Conservation (phyloP, 2,797 vertebrate genomes). For the Sarcophilus harrisii region DNA sequence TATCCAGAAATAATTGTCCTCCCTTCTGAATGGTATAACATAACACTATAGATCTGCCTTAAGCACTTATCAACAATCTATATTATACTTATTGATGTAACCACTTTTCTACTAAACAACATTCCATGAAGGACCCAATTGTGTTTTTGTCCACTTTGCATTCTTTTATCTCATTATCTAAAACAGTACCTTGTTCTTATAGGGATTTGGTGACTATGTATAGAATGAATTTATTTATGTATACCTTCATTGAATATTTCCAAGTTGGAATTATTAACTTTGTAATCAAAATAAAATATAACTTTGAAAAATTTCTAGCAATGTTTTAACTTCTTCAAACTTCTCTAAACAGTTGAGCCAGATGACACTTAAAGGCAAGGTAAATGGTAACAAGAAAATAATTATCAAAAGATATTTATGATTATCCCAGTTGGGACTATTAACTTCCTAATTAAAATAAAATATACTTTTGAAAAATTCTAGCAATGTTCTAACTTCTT, state of each 20-base stretch:
- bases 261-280: slow-evolving; percentile 15
- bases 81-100: not conserved
- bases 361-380: not conserved
- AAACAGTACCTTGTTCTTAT: not conserved
- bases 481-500: not conserved
- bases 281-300: not conserved
- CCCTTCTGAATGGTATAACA: not conserved
- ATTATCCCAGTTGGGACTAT: slow-evolving; percentile 9
- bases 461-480: slow-evolving; percentile 27
- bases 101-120: not conserved
- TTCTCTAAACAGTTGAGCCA: slow-evolving; percentile 15
- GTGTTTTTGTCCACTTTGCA: not conserved
- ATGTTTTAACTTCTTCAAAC: not conserved
- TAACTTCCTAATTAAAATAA: slow-evolving; percentile 10
- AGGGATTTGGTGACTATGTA: not conserved
- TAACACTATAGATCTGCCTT: not conserved
- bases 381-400: slow-evolving; percentile 29
- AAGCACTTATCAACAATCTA: not conserved
- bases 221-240: not conserved
- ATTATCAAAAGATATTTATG: slow-evolving; percentile 25
- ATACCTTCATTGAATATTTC: not conserved
- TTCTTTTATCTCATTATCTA: not conserved
- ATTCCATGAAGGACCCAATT: not conserved
- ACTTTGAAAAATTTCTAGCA: slow-evolving; percentile 29
- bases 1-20: not conserved